Evolutionary conservation across 2,888 invertebrate species (phyloP).

Genomic region (Plagiodera versicolora): DNA sequence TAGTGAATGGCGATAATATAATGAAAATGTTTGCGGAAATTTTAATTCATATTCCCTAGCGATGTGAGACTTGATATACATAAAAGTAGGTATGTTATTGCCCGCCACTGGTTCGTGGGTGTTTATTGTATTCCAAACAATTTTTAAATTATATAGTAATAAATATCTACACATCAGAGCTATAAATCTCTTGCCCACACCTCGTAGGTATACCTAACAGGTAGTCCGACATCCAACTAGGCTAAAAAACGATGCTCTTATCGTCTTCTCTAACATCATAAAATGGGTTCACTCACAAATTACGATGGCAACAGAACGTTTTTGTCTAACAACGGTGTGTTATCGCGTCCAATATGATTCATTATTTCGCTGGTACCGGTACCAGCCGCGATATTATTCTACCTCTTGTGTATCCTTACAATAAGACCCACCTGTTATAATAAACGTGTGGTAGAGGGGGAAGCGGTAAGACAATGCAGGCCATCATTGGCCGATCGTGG

Average conservation of each 20-base stretch:
- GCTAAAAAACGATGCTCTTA: background rate
- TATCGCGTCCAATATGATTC: background rate
- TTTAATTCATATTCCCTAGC: too few relatives aligned
- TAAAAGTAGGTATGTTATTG: too few relatives aligned
- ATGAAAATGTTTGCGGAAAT: too few relatives aligned
- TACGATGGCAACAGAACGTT: background rate
- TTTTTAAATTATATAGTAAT: background rate
- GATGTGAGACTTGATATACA: too few relatives aligned
- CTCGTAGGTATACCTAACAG: background rate
- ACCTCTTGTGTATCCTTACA: conserved; percentile 6
- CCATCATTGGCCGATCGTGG: conserved; percentile 35
- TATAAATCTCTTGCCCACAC: background rate
- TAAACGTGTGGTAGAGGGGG: conserved; percentile 26
- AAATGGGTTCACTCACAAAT: background rate
- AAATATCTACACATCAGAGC: background rate
- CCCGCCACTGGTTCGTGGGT: background rate
- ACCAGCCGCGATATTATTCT: background rate
- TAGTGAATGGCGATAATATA: too few relatives aligned
- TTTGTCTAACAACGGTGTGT: background rate
- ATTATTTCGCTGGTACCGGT: conserved; percentile 2
- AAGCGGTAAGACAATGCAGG: conserved; percentile 31
- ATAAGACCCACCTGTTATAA: conserved; percentile 12
- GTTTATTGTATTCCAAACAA: background rate
- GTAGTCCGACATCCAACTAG: background rate
- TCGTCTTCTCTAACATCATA: background rate